Conservation (phyloP, 2,797 vertebrate genomes). For the Phoebastria nigripes region DNA sequence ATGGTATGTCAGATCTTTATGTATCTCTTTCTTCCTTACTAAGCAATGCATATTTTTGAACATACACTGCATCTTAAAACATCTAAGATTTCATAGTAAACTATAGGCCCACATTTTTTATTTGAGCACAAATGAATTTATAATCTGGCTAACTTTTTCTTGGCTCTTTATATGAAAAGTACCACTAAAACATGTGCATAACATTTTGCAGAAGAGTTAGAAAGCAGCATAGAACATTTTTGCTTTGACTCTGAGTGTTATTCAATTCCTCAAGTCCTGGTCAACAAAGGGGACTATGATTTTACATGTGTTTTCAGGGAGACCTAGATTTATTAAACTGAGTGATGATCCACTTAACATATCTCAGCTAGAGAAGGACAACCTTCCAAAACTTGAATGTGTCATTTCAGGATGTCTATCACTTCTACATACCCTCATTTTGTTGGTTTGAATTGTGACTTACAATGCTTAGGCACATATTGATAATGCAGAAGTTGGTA, state of each 20-base stretch:
- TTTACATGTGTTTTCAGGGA: background rate
- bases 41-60: background rate
- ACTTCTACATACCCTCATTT: background rate
- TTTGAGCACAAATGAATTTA: background rate
- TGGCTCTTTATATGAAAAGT: background rate
- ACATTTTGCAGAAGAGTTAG: background rate
- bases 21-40: background rate
- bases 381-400: background rate
- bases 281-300: background rate
- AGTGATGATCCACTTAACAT: background rate
- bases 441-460: background rate
- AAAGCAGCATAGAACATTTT: background rate
- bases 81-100: background rate
- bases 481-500: background rate
- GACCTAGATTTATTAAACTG: background rate
- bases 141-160: background rate
- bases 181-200: background rate
- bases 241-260: background rate
- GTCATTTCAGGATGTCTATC: background rate
- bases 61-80: background rate
- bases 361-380: background rate
- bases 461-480: background rate
- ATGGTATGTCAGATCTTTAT: background rate
- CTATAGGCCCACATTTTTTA: background rate
- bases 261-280: background rate